Evolutionary conservation across 1,140 invertebrate species (phyloP).

Genomic region (Tribolium madens): DNA sequence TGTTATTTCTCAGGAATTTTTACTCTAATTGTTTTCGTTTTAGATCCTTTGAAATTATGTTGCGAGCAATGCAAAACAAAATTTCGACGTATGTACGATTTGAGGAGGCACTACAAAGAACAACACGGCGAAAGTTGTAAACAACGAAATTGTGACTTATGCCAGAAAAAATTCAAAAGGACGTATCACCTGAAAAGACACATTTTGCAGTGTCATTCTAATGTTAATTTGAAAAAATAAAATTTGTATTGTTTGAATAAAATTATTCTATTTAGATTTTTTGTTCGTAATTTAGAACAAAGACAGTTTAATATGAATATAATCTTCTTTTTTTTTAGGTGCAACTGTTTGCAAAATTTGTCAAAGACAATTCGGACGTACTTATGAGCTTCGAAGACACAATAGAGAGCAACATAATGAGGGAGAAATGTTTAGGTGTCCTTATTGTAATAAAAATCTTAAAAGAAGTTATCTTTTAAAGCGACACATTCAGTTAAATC

Average conservation of each 20-base stretch:
- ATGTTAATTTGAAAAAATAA: neutral
- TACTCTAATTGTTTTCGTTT: no score
- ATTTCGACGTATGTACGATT: neutral
- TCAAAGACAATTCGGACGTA: neutral
- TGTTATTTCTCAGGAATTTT: no score
- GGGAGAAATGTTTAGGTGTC: neutral
- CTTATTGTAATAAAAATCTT: neutral
- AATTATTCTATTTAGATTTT: no score
- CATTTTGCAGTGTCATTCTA: neutral
- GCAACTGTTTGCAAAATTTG: neutral
- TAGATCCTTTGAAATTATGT: neutral
- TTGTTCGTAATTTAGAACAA: no score
- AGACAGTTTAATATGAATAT: neutral
- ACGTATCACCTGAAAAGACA: slow-evolving; percentile 7
- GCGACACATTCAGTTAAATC: neutral
- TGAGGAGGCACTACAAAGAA: neutral
- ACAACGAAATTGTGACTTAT: neutral
- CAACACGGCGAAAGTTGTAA: neutral
- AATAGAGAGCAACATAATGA: slow-evolving; percentile 2
- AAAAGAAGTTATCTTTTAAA: neutral
- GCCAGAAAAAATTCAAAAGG: slow-evolving; percentile 9
- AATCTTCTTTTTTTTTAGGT: neutral
- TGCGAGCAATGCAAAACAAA: neutral
- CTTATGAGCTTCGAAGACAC: neutral
- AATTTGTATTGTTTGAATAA: no score